Evolutionary conservation across 2,797 vertebrate genomes (phyloP), one percentile per base, ranked within the genome.

Genomic region (Apodemus agrarius): DNA sequence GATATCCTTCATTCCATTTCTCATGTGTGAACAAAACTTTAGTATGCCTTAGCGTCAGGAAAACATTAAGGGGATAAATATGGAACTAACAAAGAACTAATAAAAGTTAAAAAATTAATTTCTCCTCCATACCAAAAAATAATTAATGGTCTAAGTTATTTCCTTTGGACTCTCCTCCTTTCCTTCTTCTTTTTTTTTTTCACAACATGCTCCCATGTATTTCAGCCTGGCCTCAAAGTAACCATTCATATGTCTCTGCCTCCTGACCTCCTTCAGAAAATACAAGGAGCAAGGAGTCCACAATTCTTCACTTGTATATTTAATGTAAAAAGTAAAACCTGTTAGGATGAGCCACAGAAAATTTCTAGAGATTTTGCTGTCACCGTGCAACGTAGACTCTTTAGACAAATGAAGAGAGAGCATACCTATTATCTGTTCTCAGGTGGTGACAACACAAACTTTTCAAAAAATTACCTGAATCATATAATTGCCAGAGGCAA

Each of bases 391-490:
- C 10, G 49, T 22, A 81, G 34, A 29, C 16, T 82, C 1, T n/a
- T 22, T 24, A 57, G 59, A 82, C 49, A 57, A 93, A 57, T 49
- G 76, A 29, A 93, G 52, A 61, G 4, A 3, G 46, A 3, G 0
- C 14, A 31, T 76, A 69, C 7, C 31, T 74, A 67, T 5, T 14
- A 16, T 40, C 57, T 49, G 5, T 34, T 79, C 74, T 83, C n/a
- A 69, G 14, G 22, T 72, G 46, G 54, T 46, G 11, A 0, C 52
- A 94, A 76, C 13, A 83, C 34, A 83, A 91, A 8, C 4, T 63
- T 93, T 63, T 93, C 21, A 92, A 24, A 95, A 6, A 89, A 91
- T 84, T 86, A 89, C 31, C 59, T 89, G 21, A 69, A 61, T 76
- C 75, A 72, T 26, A 63, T 37, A 87, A 83, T 49, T 92, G 34